Evolutionary conservation across 2,888 invertebrate species (phyloP).

Genomic region (Crematogaster levior): DNA sequence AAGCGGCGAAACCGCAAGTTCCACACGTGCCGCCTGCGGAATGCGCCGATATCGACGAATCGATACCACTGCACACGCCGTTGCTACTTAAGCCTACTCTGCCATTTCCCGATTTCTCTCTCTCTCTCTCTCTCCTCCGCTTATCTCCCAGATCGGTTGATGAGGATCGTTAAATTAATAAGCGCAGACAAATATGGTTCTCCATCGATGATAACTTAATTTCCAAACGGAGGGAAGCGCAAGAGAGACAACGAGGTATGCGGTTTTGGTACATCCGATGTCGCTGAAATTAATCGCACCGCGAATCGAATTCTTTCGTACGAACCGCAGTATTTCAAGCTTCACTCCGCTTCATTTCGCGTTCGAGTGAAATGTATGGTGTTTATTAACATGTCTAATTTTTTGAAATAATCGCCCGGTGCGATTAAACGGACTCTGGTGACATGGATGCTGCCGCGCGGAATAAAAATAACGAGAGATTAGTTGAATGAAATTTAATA

Average conservation of each 20-base stretch:
- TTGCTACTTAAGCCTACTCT: conserved; percentile 16
- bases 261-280: not conserved
- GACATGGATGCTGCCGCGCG: not conserved
- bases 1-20: conserved; percentile 55
- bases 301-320: conserved; percentile 12
- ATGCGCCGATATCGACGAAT: conserved; percentile 53
- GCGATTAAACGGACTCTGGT: not conserved
- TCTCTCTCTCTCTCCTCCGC: not conserved
- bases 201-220: conserved; percentile 37
- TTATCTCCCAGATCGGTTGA: not conserved
- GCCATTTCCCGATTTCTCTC: not conserved
- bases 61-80: conserved; percentile 29
- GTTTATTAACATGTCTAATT: not conserved
- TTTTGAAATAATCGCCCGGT: not conserved
- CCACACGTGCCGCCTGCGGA: conserved; percentile 34
- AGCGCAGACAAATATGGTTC: not conserved
- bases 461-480: not conserved
- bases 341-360: not conserved
- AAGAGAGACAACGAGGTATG: not conserved
- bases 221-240: not conserved
- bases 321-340: not conserved
- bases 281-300: not conserved
- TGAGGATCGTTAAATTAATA: conserved; percentile 35
- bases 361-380: not conserved
- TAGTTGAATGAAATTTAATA: not conserved